Conservation (phyloP, 2,888 invertebrate species). For the Nipponacmea schrenckii region DNA sequence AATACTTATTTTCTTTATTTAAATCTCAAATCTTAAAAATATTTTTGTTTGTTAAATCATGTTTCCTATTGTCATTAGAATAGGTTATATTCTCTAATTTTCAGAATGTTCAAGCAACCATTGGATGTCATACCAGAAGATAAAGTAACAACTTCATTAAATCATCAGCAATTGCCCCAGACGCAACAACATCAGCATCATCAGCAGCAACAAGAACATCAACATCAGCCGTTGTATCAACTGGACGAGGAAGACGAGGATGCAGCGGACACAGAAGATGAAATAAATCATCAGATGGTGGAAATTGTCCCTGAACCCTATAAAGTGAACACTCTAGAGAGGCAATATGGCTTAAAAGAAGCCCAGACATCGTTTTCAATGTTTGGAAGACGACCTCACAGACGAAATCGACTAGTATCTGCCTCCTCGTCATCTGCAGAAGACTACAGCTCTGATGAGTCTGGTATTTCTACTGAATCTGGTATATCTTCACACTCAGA, state of each 20-base stretch:
- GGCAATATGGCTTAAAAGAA: background rate
- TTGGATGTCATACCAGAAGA: conserved; percentile 1
- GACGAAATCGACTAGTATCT: conserved; percentile 1
- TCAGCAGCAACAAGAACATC: too few species aligned
- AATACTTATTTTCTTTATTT: too few species aligned
- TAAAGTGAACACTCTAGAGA: background rate
- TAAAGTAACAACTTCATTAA: background rate
- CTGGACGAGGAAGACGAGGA: conserved; percentile 35
- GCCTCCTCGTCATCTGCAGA: conserved; percentile 18
- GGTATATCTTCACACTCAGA: conserved; percentile 24
- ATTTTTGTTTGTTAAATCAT: too few species aligned
- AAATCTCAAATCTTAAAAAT: too few species aligned
- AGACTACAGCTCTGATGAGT: conserved; percentile 39
- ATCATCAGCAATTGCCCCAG: background rate
- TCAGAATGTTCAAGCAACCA: conserved; percentile 2
- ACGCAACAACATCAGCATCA: too few species aligned
- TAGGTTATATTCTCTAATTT: background rate
- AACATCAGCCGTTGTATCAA: conserved; percentile 21
- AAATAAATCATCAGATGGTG: background rate
- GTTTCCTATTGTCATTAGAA: too few species aligned
- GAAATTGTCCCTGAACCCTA: background rate
- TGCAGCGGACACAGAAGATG: background rate
- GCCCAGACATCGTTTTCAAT: background rate
- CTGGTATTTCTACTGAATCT: conserved; percentile 32
- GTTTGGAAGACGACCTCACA: background rate